phyloP scores from a whole-genome alignment of 2,888 invertebrate species.

The Octodonta nipae region DNA sequence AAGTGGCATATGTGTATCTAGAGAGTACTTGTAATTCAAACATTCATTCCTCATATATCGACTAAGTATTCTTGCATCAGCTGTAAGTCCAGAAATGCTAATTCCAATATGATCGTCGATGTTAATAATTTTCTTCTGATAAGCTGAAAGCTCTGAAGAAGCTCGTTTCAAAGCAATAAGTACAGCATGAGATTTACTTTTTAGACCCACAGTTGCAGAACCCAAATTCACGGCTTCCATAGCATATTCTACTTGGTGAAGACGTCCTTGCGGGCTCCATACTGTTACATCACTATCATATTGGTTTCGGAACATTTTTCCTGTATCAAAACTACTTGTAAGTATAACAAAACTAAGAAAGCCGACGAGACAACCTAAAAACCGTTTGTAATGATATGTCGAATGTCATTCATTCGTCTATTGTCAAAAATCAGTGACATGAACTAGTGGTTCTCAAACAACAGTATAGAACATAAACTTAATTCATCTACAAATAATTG shows the following conservation, averaged over 20 bases:
- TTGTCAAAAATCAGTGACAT: no score
- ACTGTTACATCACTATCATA: slow-evolving; percentile 99
- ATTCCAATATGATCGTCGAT: slow-evolving; percentile 95
- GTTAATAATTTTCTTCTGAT: slow-evolving; percentile 93
- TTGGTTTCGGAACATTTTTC: slow-evolving; percentile 96
- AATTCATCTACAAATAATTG: no score
- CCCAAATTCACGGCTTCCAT: slow-evolving; percentile 99
- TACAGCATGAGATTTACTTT: slow-evolving; percentile 84
- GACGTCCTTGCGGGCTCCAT: slow-evolving; percentile 95
- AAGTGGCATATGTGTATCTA: slow-evolving; percentile 75
- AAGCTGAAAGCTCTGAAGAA: slow-evolving; percentile 89
- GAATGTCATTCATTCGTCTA: no score
- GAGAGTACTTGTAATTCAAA: slow-evolving; percentile 83
- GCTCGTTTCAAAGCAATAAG: slow-evolving; percentile 91
- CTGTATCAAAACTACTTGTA: no score
- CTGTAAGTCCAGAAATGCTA: slow-evolving; percentile 92
- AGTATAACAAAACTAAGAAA: no score
- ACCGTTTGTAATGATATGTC: no score
- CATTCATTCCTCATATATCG: slow-evolving; percentile 94
- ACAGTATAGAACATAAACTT: no score
- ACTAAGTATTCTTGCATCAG: slow-evolving; percentile 89
- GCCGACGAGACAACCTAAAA: no score
- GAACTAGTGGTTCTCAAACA: no score
- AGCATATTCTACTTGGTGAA: slow-evolving; percentile 96
- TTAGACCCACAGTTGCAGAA: slow-evolving; percentile 90